Percentiles rank a stretch among this genome's conserved stretches.
Conservation (phyloP, 2,113 vertebrate genomes). For the Erythrolamprus reginae region DNA sequence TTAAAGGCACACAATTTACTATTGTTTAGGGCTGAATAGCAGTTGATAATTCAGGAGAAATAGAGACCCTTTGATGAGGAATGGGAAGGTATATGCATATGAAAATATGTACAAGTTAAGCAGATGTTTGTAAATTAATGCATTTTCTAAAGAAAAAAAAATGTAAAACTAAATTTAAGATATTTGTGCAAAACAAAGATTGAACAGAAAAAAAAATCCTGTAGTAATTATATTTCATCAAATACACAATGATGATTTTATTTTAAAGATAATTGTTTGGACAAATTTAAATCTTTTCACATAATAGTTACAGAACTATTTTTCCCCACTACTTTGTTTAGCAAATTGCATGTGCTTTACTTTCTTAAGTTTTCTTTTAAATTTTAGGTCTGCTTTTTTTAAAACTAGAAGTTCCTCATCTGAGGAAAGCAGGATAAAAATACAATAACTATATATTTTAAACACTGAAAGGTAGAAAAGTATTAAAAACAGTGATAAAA, state of each 20-base stretch:
- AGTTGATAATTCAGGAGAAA: neutral
- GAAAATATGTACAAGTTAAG: neutral
- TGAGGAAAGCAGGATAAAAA: neutral
- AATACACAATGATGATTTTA: neutral
- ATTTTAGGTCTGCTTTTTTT: neutral
- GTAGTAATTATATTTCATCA: neutral
- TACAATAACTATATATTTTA: neutral
- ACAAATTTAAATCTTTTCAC: neutral
- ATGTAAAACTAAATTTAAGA: neutral
- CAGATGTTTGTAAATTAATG: neutral
- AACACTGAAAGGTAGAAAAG: neutral
- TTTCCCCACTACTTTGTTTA: neutral
- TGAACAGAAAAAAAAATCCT: neutral
- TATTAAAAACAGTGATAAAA: neutral
- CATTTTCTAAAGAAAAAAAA: neutral
- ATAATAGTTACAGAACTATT: neutral
- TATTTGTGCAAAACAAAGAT: neutral
- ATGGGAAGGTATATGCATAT: neutral
- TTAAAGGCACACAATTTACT: constrained; percentile 22
- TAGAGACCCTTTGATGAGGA: neutral
- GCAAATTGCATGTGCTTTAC: neutral
- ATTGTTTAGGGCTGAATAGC: constrained; percentile 15
- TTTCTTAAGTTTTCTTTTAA: neutral
- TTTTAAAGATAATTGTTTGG: neutral
- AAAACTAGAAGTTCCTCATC: neutral